A percentile compares a stretch with the other conserved stretches of the same genome.
phyloP scores from a whole-genome alignment of 64 coral and sea anemone species.

The Trachythela sp. region DNA sequence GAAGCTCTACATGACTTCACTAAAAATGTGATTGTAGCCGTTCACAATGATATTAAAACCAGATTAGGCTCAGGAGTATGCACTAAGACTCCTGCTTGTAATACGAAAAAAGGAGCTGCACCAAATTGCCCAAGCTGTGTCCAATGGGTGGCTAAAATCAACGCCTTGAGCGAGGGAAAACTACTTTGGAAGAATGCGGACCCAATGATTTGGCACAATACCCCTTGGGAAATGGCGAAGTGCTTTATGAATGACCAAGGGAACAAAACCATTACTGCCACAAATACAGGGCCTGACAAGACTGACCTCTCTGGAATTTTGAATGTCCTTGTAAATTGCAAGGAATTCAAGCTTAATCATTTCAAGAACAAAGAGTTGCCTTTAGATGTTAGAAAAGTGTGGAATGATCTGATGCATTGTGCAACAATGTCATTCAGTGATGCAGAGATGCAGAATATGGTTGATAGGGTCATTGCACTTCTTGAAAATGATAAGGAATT shows the following conservation, averaged over 20 bases:
- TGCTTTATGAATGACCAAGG: conserved; percentile 20
- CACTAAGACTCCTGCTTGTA: not conserved
- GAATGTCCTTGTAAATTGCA: not conserved
- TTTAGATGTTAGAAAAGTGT: not conserved
- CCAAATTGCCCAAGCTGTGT: not conserved
- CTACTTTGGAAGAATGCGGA: not conserved
- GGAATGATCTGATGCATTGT: conserved; percentile 19
- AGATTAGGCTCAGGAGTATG: not conserved
- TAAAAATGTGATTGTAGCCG: not conserved
- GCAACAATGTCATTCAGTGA: conserved; percentile 4
- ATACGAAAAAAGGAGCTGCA: not conserved
- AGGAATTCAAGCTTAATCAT: not conserved
- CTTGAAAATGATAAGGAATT: conserved; percentile 11
- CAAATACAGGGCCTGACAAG: not conserved
- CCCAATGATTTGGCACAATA: not conserved
- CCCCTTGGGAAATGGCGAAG: not conserved
- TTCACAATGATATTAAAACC: not conserved
- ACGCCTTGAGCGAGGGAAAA: not conserved
- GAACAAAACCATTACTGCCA: not conserved
- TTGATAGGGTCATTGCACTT: not conserved
- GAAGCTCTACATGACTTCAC: conserved; percentile 1
- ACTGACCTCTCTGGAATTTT: not conserved
- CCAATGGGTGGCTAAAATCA: not conserved
- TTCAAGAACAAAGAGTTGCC: not conserved
- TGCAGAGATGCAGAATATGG: not conserved